phyloP scores from a whole-genome alignment of 2,888 invertebrate species.

The Teinopalpus imperialis region DNA sequence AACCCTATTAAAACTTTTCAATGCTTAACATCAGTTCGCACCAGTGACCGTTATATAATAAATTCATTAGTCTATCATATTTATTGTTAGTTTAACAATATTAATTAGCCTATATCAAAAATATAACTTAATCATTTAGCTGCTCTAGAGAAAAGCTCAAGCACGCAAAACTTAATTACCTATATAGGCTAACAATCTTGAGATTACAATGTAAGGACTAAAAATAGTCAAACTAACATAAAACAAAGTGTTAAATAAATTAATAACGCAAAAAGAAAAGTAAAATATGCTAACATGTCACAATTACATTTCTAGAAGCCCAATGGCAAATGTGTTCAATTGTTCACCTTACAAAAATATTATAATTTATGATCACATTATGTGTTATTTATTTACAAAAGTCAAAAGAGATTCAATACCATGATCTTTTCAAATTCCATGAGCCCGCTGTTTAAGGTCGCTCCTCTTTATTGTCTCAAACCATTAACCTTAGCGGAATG shows the following conservation, averaged over 20 bases:
- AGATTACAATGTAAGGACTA: conserved; percentile 29
- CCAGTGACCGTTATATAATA: conserved; percentile 70
- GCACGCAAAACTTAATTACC: conserved; percentile 28
- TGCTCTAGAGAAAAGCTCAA: conserved; percentile 31
- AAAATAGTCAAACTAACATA: conserved; percentile 1
- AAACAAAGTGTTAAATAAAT: conserved; percentile 28
- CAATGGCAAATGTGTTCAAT: neutral
- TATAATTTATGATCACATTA: conserved; percentile 31
- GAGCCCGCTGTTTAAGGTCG: conserved; percentile 10
- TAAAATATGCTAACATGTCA: conserved; percentile 22
- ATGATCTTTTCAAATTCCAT: conserved; percentile 15
- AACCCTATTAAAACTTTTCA: conserved; percentile 79
- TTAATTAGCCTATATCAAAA: conserved; percentile 66
- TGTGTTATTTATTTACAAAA: conserved; percentile 34
- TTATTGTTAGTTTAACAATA: conserved; percentile 56
- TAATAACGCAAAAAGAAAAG: conserved; percentile 28
- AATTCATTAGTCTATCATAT: conserved; percentile 52
- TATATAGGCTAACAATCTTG: conserved; percentile 26
- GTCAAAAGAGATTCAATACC: conserved; percentile 36
- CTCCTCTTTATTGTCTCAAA: conserved; percentile 34
- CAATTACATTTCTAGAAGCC: conserved; percentile 19
- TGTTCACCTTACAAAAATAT: conserved; percentile 40
- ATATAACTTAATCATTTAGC: conserved; percentile 47
- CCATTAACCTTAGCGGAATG: conserved; percentile 16
- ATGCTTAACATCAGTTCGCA: conserved; percentile 79